Conservation (phyloP, 2,888 invertebrate genomes). For the Chironomus tentans region DNA sequence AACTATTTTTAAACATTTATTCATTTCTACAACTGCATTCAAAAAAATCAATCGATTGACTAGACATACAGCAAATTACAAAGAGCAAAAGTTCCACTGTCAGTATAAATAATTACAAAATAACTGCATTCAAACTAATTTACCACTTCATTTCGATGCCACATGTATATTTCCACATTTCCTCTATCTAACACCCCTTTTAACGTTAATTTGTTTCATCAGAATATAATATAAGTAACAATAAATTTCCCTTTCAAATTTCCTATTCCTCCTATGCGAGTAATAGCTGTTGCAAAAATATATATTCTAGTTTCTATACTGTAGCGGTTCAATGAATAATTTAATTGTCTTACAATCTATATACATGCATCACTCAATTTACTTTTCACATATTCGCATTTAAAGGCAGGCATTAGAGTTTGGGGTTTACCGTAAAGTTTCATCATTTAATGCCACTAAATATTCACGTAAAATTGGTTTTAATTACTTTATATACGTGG, state of each 20-base stretch:
- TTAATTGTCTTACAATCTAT: not conserved
- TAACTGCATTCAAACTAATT: not conserved
- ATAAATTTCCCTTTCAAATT: constrained; percentile 8
- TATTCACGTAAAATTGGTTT: not conserved
- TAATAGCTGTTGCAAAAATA: not conserved
- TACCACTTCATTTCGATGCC: not conserved
- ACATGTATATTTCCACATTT: not conserved
- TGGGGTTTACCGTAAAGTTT: too few species aligned
- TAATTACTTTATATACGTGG: not conserved
- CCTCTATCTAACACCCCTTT: not conserved
- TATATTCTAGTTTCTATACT: not conserved
- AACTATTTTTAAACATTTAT: too few species aligned
- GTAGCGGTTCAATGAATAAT: constrained; percentile 1
- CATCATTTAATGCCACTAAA: not conserved
- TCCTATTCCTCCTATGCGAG: not conserved
- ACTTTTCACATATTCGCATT: too few species aligned
- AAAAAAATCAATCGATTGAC: too few species aligned
- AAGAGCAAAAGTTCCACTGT: too few species aligned
- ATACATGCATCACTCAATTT: not conserved
- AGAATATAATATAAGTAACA: not conserved
- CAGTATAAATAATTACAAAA: not conserved
- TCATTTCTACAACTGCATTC: too few species aligned
- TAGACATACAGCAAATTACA: too few species aligned
- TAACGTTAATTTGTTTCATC: not conserved
- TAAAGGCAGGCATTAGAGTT: too few species aligned